phyloP scores from a whole-genome alignment of 2,797 vertebrate genomes.

The Pseudochirops corinnae region DNA sequence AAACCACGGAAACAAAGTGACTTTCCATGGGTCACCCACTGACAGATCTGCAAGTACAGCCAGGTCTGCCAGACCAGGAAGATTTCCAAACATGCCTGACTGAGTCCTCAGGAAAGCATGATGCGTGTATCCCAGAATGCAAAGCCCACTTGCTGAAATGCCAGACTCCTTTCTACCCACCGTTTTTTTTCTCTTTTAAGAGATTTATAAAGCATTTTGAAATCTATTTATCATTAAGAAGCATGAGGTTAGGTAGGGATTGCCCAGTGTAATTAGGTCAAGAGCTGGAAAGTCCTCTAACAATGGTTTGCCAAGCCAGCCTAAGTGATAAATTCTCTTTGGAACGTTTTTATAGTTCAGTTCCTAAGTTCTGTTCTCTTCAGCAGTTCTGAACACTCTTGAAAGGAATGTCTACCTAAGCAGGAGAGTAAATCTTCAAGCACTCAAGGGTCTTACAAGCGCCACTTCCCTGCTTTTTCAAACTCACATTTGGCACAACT shows the following conservation, averaged over 20 bases:
- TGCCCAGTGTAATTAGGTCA: not conserved
- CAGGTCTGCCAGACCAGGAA: not conserved
- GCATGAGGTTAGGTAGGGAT: not conserved
- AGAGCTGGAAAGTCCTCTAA: not conserved
- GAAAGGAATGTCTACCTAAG: not conserved
- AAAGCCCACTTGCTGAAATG: not conserved
- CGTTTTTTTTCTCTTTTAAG: slow-evolving; percentile 7
- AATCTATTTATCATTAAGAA: slow-evolving; percentile 16
- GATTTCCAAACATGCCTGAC: not conserved
- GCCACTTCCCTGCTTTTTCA: not conserved
- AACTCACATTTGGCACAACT: not conserved
- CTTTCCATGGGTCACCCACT: not conserved
- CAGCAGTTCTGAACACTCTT: not conserved
- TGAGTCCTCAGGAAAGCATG: not conserved
- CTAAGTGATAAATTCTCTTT: not conserved
- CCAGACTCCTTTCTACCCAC: not conserved
- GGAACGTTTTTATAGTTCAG: not conserved
- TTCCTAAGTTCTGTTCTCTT: not conserved
- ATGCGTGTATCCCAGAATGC: not conserved
- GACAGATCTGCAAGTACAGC: not conserved
- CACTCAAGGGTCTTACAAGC: not conserved
- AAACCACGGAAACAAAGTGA: not conserved
- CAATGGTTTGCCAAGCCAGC: not conserved
- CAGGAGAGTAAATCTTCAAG: not conserved
- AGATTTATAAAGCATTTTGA: slow-evolving; percentile 12